Evolutionary conservation across 2,888 invertebrate genomes (phyloP), one percentile per base, ranked within the genome.

Genomic region (Poecilus cupreus): DNA sequence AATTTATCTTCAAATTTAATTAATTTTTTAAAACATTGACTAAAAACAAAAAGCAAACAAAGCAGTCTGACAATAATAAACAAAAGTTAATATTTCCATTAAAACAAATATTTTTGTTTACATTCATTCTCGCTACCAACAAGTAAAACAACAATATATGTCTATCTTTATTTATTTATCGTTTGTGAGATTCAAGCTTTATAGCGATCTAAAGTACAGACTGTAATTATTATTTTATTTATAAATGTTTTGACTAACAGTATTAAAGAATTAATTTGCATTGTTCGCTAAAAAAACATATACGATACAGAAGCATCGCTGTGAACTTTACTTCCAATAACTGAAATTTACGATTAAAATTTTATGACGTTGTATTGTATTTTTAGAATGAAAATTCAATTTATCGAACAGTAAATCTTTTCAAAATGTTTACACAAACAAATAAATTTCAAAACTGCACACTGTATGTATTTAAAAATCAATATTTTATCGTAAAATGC

Each of bases 21-120:
- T n/a, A n/a, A n/a, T n/a, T n/a, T n/a, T n/a, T n/a, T n/a, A n/a
- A n/a, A n/a, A n/a, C n/a, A n/a, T n/a, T n/a, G n/a, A n/a, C n/a
- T n/a, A n/a, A 39, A 39, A 8, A 11, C 39, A 39, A 2, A 11
- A 39, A 39, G 10, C 11, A n/a, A 43, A 43, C n/a, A 43, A 13
- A n/a, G n/a, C n/a, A n/a, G n/a, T n/a, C n/a, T n/a, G n/a, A n/a
- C n/a, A n/a, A n/a, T n/a, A n/a, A n/a, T 51, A 51, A 18, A 18
- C 51, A 20, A 10, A 54, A 54, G 54, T 54, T 22, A 54, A 54
- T 54, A 54, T 54, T 20, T 46, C n/a, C 2, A 0, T 54, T 11
- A 54, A 54, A 20, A 54, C 11, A 60, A 60, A 60, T 60, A 60
- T 60, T 26, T 26, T 32, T 60, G 24, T 32, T 32, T 60, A 60